Conservation (phyloP, 2,888 invertebrate genomes). For the Volucella bombylans region DNA sequence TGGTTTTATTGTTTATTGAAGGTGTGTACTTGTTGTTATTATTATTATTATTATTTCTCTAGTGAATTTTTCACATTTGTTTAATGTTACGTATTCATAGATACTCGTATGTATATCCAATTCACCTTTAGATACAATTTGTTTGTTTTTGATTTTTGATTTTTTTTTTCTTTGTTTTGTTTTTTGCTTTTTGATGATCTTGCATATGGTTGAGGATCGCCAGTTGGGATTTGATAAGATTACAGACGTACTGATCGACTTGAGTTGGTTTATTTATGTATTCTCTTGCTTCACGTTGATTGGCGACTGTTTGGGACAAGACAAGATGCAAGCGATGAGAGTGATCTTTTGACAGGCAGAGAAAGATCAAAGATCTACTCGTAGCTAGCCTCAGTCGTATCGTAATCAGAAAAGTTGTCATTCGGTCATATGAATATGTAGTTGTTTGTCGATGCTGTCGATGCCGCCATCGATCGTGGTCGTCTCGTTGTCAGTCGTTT, state of each 20-base stretch:
- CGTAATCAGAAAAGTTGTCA: conserved; percentile 76
- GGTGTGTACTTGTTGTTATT: conserved; percentile 69
- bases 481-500: conserved; percentile 37
- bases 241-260: neutral
- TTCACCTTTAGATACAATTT: conserved; percentile 28
- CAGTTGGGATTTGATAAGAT: neutral
- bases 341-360: conserved; percentile 78
- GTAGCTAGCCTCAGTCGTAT: conserved; percentile 73
- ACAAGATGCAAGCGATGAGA: conserved; percentile 1
- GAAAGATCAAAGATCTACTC: conserved; percentile 79
- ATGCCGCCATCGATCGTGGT: conserved; percentile 29
- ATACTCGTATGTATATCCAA: conserved; percentile 32
- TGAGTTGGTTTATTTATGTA: conserved; percentile 53
- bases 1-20: conserved; percentile 75
- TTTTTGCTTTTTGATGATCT: neutral
- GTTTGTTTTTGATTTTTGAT: neutral
- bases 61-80: conserved; percentile 31
- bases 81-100: conserved; percentile 28
- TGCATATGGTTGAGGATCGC: neutral
- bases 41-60: conserved; percentile 42
- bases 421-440: conserved; percentile 41
- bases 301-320: conserved; percentile 11
- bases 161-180: neutral
- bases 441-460: conserved; percentile 29
- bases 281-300: conserved; percentile 61